Percentiles rank a stretch among this genome's conserved stretches.
phyloP scores from a whole-genome alignment of 1,140 invertebrate genomes.

The Phortica variegata region DNA sequence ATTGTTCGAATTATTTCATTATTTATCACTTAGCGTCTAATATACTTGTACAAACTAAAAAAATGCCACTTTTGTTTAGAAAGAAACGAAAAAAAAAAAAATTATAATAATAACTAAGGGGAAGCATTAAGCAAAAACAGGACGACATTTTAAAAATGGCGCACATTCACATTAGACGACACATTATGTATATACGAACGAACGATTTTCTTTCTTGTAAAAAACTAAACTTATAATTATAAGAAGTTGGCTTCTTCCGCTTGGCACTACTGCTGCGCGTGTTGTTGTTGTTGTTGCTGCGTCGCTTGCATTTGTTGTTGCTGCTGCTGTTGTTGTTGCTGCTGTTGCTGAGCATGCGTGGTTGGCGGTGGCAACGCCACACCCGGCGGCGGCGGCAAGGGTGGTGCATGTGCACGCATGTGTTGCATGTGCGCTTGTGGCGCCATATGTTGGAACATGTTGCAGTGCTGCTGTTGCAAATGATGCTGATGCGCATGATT shows the following conservation, averaged over 20 bases:
- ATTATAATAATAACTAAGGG: slow-evolving; percentile 18
- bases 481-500: slow-evolving; percentile 25
- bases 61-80: slow-evolving; percentile 22
- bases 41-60: slow-evolving; percentile 25
- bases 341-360: slow-evolving; percentile 34
- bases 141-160: slow-evolving; percentile 49
- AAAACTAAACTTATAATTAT: background rate
- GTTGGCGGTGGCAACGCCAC: slow-evolving; percentile 20
- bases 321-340: slow-evolving; percentile 31
- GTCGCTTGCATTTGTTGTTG: slow-evolving; percentile 7
- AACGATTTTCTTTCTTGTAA: slow-evolving; percentile 14
- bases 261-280: slow-evolving; percentile 18
- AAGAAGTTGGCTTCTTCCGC: background rate
- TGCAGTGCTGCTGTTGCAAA: slow-evolving; percentile 43
- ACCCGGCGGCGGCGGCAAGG: slow-evolving; percentile 22
- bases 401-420: slow-evolving; percentile 36
- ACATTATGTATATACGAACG: no score
- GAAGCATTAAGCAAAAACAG: slow-evolving; percentile 41
- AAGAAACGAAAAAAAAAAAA: slow-evolving; percentile 19
- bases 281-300: slow-evolving; percentile 30
- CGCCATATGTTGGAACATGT: slow-evolving; percentile 54
- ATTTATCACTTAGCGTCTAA: no score
- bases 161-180: slow-evolving; percentile 4
- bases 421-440: slow-evolving; percentile 50
- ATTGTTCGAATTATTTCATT: no score